Conservation (phyloP, 2,113 vertebrate genomes). For the Steatornis caripensis region DNA sequence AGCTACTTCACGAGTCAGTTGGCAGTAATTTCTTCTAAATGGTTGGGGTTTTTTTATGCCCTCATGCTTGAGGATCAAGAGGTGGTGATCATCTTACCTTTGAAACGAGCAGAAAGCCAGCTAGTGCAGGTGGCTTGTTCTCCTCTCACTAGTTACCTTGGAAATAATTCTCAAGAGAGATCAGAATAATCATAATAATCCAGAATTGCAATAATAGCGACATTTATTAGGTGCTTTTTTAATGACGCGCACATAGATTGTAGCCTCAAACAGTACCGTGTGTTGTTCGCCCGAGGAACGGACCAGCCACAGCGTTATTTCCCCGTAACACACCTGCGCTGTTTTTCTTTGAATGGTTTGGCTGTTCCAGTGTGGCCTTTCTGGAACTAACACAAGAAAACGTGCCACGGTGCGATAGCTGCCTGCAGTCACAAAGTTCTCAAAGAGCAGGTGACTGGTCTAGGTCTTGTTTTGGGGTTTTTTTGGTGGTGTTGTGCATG, state of each 20-base stretch:
- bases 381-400: background rate
- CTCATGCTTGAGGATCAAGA: background rate
- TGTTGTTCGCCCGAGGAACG: background rate
- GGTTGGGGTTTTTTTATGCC: too few species aligned
- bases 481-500: too few species aligned
- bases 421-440: background rate
- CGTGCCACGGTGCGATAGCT: background rate
- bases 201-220: background rate
- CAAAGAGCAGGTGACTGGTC: background rate
- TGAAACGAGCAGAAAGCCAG: background rate
- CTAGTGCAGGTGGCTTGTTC: rapidly evolving
- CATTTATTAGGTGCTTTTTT: background rate
- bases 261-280: background rate
- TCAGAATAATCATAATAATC: background rate
- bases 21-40: background rate
- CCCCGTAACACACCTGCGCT: too few species aligned
- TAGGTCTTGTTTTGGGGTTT: too few species aligned
- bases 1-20: background rate
- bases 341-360: background rate
- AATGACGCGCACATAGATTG: background rate
- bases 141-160: background rate
- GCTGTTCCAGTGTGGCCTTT: background rate
- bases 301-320: background rate
- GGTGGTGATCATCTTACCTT: background rate
- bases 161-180: background rate